Base-by-base conservation (phyloP, 2,797 vertebrate species). In the Petrocephalus sullivani region DNA sequence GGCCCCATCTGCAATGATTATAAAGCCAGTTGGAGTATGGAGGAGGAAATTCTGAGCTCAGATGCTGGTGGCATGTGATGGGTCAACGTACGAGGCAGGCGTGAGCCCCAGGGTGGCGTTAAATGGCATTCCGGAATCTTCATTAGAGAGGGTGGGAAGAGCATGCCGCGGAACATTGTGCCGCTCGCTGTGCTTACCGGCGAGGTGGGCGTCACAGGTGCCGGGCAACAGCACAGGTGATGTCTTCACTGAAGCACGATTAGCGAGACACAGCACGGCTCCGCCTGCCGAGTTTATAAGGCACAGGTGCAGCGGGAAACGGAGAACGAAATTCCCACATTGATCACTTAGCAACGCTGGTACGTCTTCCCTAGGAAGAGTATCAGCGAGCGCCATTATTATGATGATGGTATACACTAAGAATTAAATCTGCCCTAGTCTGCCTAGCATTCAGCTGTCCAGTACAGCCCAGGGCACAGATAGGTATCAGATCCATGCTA, bases 401-500 rank as follows among this genome's bases (percentile, higher is more conserved):
- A 86, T 54, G 56, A 46, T 14, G 7, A 16, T 53, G 14, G 8
- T 8, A 84, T 56, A 56, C 33, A 49, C n/a, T 61, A 58, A 16
- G 58, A n/a, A 51, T 7, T 64, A 41, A 78, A 56, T 49, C 41
- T 81, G 19, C 21, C 19, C 51, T 23, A 23, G 21, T 64, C 41
- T 60, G 56, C 19, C 23, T 67, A 4, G 21, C 23, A n/a, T 33
- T 51, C 23, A 28, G 46, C 23, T 8, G 51, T 28, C 61, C 12
- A 1, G 8, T 54, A 53, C 14, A 41, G 37, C 23, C n/a, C 64
- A 75, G 46, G 61, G 49, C 67, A n/a, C 5, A 21, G 49, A 64
- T n/a, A 51, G 56, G 75, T 21, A 56, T 81, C 83, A 87, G 88
- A 85, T 89, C 53, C 49, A 33, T 56, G 60, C 87, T 54, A 67